phyloP scores from a whole-genome alignment of 2,888 invertebrate genomes.

The Drosophila mimica region DNA sequence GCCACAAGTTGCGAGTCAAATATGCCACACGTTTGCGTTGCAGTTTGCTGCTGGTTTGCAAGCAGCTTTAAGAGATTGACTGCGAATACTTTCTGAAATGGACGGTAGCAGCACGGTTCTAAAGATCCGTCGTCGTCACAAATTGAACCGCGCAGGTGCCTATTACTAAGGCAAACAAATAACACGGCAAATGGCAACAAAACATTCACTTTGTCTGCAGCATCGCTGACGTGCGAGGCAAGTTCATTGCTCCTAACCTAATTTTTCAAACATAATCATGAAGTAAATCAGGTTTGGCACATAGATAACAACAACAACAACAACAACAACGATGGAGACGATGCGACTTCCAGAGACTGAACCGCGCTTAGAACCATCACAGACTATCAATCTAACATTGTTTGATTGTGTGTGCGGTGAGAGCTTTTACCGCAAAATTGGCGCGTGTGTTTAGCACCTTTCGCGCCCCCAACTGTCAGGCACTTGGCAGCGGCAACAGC shows the following conservation, averaged over 20 bases:
- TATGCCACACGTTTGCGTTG: slow-evolving; percentile 40
- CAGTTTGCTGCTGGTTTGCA: slow-evolving; percentile 39
- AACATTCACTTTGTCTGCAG: slow-evolving; percentile 69
- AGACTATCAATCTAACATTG: slow-evolving; percentile 57
- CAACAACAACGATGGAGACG: slow-evolving; percentile 25
- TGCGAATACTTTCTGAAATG: slow-evolving; percentile 49
- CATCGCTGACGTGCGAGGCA: slow-evolving; percentile 67
- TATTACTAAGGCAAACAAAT: slow-evolving; percentile 69
- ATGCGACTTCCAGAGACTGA: slow-evolving; percentile 50
- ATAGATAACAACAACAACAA: slow-evolving; percentile 70
- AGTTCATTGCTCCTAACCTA: slow-evolving; percentile 85
- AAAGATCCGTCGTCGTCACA: slow-evolving; percentile 36
- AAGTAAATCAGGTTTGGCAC: slow-evolving; percentile 79
- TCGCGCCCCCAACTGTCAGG: slow-evolving; percentile 54
- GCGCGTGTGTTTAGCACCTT: slow-evolving; percentile 77
- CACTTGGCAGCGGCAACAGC: slow-evolving; percentile 32
- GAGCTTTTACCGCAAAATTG: slow-evolving; percentile 76
- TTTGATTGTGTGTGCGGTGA: slow-evolving; percentile 55
- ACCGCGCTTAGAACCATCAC: slow-evolving; percentile 53
- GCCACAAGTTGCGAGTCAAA: slow-evolving; percentile 45
- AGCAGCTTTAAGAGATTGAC: slow-evolving; percentile 48
- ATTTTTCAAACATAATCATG: slow-evolving; percentile 83
- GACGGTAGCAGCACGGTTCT: slow-evolving; percentile 32
- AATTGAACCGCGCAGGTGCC: slow-evolving; percentile 69
- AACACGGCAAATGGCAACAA: slow-evolving; percentile 45